Evolutionary conservation across 64 coral and sea anemone genomes (phyloP).

Genomic region (Cladopsammia gracilis): DNA sequence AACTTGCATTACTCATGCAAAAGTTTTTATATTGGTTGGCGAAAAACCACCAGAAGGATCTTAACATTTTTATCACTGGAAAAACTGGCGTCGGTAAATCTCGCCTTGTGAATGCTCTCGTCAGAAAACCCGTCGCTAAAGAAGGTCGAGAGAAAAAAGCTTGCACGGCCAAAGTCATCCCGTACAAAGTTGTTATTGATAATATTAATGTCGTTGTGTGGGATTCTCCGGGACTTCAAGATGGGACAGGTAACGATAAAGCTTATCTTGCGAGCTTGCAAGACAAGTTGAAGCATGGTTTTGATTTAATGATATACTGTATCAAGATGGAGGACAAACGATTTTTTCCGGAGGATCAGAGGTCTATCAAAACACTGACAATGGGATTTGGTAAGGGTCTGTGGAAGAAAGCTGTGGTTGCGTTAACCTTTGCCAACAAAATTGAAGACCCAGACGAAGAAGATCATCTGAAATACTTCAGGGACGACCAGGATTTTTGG

Average conservation of each 20-base stretch:
- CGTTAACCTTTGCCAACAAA: constrained; percentile 56
- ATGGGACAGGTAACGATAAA: background rate
- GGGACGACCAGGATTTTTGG: background rate
- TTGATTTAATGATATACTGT: too few species aligned
- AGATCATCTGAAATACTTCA: background rate
- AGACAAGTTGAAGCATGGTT: background rate
- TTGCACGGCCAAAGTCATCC: background rate
- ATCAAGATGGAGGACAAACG: background rate
- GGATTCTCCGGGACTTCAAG: constrained; percentile 2
- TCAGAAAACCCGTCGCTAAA: constrained; percentile 8
- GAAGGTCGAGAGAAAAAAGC: background rate
- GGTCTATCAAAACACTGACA: background rate
- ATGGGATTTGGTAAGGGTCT: background rate
- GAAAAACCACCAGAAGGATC: background rate
- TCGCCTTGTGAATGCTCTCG: constrained; percentile 42
- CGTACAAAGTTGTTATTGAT: background rate
- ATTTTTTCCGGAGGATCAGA: constrained; percentile 3
- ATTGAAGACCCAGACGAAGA: constrained; percentile 33
- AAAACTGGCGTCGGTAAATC: constrained; percentile 65
- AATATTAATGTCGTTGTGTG: constrained; percentile 7
- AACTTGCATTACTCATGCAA: background rate
- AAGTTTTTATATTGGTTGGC: background rate
- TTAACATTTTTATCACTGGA: constrained; percentile 39
- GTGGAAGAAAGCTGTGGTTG: constrained; percentile 32
- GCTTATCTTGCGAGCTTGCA: background rate